A percentile compares a stretch with the other conserved stretches of the same genome.
Evolutionary conservation across 2,888 invertebrate genomes (phyloP).

Genomic region (Eristalis arbustorum): DNA sequence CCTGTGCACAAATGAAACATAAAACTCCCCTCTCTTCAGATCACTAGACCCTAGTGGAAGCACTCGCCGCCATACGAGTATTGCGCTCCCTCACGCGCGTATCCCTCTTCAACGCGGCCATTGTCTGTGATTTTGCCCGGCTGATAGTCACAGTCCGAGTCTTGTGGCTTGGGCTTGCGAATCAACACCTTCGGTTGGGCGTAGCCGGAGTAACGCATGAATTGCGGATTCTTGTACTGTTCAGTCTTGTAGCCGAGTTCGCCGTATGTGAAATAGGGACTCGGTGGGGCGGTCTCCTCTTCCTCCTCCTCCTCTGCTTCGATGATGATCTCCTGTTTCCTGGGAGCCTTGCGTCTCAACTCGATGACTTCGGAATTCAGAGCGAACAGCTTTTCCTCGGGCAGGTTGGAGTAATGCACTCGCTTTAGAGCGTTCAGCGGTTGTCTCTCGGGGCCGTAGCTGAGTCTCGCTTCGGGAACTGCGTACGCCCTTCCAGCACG

Average conservation of each 20-base stretch:
- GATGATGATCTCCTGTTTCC: slow-evolving; percentile 11
- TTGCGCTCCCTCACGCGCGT: slow-evolving; percentile 11
- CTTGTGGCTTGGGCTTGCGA: neutral
- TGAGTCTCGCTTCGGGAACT: slow-evolving; percentile 81
- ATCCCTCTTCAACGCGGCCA: slow-evolving; percentile 62
- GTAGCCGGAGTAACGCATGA: slow-evolving; percentile 47
- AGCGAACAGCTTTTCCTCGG: slow-evolving; percentile 81
- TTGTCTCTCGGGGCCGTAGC: slow-evolving; percentile 81
- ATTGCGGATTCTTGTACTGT: slow-evolving; percentile 76
- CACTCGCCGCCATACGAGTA: slow-evolving; percentile 39
- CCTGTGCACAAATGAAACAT: slow-evolving; percentile 37
- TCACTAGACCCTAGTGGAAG: slow-evolving; percentile 39
- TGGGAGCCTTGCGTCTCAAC: slow-evolving; percentile 75
- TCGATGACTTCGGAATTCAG: slow-evolving; percentile 82
- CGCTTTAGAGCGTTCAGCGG: slow-evolving; percentile 80
- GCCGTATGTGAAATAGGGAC: slow-evolving; percentile 78
- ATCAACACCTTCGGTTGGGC: slow-evolving; percentile 28
- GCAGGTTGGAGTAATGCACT: slow-evolving; percentile 77
- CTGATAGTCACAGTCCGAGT: slow-evolving; percentile 74
- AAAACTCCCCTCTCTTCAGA: neutral
- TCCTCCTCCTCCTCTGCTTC: slow-evolving; percentile 75
- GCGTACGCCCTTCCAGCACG: slow-evolving; percentile 79
- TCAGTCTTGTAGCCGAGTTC: slow-evolving; percentile 81
- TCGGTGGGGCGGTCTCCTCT: slow-evolving; percentile 52
- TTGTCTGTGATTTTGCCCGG: slow-evolving; percentile 75